phyloP scores from a whole-genome alignment of 2,797 vertebrate genomes.

The Leucoraja ocellata region DNA sequence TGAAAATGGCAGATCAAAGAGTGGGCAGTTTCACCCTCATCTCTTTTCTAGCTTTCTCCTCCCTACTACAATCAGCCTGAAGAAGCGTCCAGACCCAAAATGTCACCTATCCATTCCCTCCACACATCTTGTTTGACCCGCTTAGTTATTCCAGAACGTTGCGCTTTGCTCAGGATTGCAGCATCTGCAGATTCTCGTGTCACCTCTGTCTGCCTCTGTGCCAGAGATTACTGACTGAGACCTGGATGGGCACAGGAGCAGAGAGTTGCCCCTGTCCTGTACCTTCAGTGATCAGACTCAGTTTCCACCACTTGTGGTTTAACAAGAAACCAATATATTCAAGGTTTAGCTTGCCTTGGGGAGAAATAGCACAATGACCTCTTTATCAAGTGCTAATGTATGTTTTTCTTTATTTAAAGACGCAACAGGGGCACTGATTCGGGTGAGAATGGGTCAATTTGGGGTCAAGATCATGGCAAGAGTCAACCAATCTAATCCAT shows the following conservation, averaged over 20 bases:
- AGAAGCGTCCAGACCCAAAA: too few relatives aligned
- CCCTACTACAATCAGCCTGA: too few relatives aligned
- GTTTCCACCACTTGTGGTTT: background rate
- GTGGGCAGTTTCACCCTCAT: too few relatives aligned
- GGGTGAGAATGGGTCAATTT: background rate
- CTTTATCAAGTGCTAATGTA: background rate
- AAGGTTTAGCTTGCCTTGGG: background rate
- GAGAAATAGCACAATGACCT: background rate
- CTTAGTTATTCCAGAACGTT: too few relatives aligned
- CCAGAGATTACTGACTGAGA: background rate
- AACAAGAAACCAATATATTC: background rate
- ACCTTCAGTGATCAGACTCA: background rate
- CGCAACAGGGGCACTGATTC: background rate
- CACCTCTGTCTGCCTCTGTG: background rate
- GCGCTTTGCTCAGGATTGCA: too few relatives aligned
- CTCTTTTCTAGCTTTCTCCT: too few relatives aligned
- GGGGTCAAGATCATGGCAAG: background rate
- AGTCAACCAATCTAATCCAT: background rate
- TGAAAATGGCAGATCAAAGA: too few relatives aligned
- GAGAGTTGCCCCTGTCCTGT: background rate
- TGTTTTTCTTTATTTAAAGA: background rate
- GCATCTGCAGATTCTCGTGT: background rate
- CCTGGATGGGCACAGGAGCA: background rate
- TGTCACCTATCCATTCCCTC: too few relatives aligned
- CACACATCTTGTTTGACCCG: too few relatives aligned